Evolutionary conservation across 2,888 invertebrate species (phyloP).

Genomic region (Nudaria mundana): DNA sequence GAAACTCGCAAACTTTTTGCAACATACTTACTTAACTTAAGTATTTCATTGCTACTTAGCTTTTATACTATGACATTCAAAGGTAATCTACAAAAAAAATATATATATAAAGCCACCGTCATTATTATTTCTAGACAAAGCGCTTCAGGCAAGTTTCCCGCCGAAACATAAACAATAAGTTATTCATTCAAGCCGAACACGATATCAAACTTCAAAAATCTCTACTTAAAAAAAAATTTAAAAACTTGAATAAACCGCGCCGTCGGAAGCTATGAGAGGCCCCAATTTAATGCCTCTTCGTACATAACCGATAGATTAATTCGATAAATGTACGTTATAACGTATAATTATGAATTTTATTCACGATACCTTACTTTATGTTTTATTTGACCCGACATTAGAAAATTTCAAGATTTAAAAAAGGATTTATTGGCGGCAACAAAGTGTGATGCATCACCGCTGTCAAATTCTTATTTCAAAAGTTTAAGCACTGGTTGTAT

Average conservation of each 20-base stretch:
- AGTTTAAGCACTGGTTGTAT: neutral
- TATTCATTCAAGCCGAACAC: slow-evolving; percentile 5
- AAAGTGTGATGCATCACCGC: neutral
- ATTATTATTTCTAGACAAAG: slow-evolving; percentile 2
- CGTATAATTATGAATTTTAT: slow-evolving; percentile 64
- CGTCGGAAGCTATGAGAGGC: slow-evolving; percentile 45
- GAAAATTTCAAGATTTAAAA: slow-evolving; percentile 16
- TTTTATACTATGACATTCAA: too few relatives aligned
- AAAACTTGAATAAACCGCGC: slow-evolving; percentile 13
- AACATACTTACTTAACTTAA: too few relatives aligned
- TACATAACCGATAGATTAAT: slow-evolving; percentile 62
- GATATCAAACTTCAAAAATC: slow-evolving; percentile 18
- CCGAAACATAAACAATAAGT: slow-evolving; percentile 4
- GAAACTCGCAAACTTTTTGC: too few relatives aligned
- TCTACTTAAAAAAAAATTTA: slow-evolving; percentile 8
- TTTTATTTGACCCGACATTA: slow-evolving; percentile 25
- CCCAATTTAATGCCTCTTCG: slow-evolving; percentile 32
- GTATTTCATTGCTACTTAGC: too few relatives aligned
- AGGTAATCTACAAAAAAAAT: too few relatives aligned
- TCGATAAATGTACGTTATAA: slow-evolving; percentile 59
- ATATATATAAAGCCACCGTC: neutral
- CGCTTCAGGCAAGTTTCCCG: slow-evolving; percentile 11
- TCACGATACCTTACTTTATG: slow-evolving; percentile 41
- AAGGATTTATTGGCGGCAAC: slow-evolving; percentile 14
- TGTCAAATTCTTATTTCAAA: slow-evolving; percentile 1